Evolutionary conservation across 2,888 invertebrate species (phyloP).

Genomic region (Mesopsocus fuscifrons): DNA sequence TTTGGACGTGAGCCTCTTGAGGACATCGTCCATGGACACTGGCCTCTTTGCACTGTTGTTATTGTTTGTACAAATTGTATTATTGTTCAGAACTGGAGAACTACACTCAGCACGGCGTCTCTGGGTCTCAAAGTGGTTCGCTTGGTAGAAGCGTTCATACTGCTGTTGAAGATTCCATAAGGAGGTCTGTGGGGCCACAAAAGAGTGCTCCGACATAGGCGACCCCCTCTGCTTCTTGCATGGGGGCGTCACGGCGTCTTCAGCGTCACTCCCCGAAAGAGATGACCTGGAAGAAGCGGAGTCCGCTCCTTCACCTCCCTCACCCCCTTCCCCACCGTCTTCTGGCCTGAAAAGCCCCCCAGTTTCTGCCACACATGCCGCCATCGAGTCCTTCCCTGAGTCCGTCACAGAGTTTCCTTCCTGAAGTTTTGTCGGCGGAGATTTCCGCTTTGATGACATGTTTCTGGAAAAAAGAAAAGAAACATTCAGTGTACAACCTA

Average conservation of each 20-base stretch:
- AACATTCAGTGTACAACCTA: too few species aligned
- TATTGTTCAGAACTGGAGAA: constrained; percentile 17
- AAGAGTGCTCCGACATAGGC: constrained; percentile 31
- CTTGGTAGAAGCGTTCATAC: constrained; percentile 11
- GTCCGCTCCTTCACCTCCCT: constrained; percentile 2
- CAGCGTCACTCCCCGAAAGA: constrained; percentile 5
- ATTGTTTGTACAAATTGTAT: constrained; percentile 24
- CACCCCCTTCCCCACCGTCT: constrained; percentile 19
- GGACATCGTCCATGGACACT: constrained; percentile 80
- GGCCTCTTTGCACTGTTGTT: constrained; percentile 40
- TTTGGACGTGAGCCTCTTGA: constrained; percentile 69
- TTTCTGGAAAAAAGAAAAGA: constrained; percentile 44
- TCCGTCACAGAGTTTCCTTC: constrained; percentile 45
- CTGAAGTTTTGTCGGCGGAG: constrained; percentile 80
- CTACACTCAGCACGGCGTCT: constrained; percentile 18
- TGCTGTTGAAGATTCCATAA: constrained; percentile 6
- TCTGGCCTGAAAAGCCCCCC: constrained; percentile 17
- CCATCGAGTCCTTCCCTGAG: constrained; percentile 20
- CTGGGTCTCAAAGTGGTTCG: constrained; percentile 14
- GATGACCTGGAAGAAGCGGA: constrained; percentile 8
- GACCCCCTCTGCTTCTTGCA: constrained; percentile 39
- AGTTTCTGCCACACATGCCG: constrained; percentile 13
- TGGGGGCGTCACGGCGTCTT: constrained; percentile 26
- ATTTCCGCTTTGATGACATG: constrained; percentile 95
- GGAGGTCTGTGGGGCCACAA: constrained; percentile 22